Evolutionary conservation across 2,113 vertebrate genomes (phyloP).

Genomic region (Hemiscyllium ocellatum): DNA sequence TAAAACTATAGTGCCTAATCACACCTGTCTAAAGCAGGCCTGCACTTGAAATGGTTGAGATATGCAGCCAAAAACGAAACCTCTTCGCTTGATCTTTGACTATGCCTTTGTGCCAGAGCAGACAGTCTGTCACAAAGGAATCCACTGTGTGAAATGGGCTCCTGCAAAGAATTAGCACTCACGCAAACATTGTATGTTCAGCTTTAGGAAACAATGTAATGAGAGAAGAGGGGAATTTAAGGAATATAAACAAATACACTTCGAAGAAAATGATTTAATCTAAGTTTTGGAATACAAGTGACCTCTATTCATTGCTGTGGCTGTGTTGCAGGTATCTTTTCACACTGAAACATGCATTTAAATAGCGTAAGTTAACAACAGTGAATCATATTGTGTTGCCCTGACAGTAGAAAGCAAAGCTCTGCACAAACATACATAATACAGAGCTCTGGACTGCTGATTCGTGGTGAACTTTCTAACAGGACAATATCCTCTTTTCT

Average conservation of each 20-base stretch:
- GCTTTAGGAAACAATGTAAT: constrained; percentile 42
- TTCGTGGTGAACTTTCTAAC: background rate
- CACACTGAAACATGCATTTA: background rate
- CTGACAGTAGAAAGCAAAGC: background rate
- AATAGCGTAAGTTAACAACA: background rate
- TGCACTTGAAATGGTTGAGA: constrained; percentile 57
- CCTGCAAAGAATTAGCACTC: constrained; percentile 60
- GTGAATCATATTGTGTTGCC: background rate
- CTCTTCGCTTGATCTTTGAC: constrained; percentile 50
- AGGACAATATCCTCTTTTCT: background rate
- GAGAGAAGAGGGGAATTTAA: constrained; percentile 26
- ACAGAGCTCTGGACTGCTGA: background rate
- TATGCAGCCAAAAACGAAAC: constrained; percentile 53
- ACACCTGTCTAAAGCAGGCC: constrained; percentile 64
- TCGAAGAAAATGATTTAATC: constrained; percentile 30
- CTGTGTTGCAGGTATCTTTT: background rate
- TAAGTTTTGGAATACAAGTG: background rate
- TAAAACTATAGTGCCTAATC: constrained; percentile 50
- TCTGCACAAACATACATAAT: background rate
- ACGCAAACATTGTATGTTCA: constrained; percentile 51
- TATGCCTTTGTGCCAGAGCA: constrained; percentile 47
- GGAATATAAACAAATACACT: constrained; percentile 27
- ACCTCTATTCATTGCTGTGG: background rate
- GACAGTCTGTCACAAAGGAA: constrained; percentile 61
- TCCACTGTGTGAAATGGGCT: constrained; percentile 59